A percentile compares a stretch with the other conserved stretches of the same genome.
Evolutionary conservation across 2,888 invertebrate species (phyloP).

Genomic region (Cryptocephalus moraei): DNA sequence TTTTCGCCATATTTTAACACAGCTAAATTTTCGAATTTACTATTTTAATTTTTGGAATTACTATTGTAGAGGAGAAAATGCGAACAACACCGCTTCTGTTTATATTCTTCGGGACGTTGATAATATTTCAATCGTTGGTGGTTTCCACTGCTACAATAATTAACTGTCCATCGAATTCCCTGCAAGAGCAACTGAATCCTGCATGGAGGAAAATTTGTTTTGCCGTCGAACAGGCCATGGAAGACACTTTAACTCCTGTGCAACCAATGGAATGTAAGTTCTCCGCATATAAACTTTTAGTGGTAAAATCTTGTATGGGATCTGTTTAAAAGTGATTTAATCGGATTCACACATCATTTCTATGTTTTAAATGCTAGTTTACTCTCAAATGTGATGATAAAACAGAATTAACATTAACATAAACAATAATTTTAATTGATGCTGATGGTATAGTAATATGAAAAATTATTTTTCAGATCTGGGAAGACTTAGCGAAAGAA

Average conservation of each 20-base stretch:
- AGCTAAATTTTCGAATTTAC: no score
- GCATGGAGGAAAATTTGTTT: conserved; percentile 21
- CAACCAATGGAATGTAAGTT: conserved; percentile 21
- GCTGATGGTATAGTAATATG: background rate
- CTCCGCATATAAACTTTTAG: background rate
- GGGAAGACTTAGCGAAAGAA: conserved; percentile 18
- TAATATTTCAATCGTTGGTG: no score
- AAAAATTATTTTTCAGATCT: conserved; percentile 10
- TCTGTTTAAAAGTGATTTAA: no score
- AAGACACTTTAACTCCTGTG: conserved; percentile 17
- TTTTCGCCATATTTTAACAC: no score
- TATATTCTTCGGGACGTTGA: no score
- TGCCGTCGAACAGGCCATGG: conserved; percentile 23
- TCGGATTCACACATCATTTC: no score
- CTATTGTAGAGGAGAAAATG: no score
- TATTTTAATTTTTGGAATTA: no score
- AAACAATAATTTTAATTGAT: no score
- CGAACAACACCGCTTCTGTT: no score
- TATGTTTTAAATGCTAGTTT: no score
- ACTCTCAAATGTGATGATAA: background rate
- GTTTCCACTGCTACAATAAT: conserved; percentile 19
- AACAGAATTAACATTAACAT: background rate
- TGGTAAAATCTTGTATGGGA: no score
- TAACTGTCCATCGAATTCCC: conserved; percentile 20
- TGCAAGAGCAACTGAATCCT: conserved; percentile 18